A percentile compares a stretch with the other conserved stretches of the same genome.
phyloP scores from a whole-genome alignment of 2,888 invertebrate species.

The Diplazon laetatorius region DNA sequence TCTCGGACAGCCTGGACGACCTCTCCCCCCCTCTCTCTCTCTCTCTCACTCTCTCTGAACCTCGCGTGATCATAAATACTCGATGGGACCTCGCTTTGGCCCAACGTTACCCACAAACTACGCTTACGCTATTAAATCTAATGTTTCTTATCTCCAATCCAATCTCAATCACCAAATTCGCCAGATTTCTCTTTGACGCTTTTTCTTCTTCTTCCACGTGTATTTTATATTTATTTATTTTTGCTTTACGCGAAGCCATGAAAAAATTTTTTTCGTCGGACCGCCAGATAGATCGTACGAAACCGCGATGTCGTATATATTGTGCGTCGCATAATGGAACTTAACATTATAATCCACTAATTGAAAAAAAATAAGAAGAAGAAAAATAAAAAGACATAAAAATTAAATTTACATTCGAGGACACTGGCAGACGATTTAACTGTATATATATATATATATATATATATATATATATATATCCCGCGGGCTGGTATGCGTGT shows the following conservation, averaged over 20 bases:
- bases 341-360: constrained; percentile 2
- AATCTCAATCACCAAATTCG: constrained; percentile 59
- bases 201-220: too few relatives aligned
- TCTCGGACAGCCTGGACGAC: constrained; percentile 37
- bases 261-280: not conserved
- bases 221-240: too few relatives aligned
- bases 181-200: constrained; percentile 15
- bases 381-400: not conserved
- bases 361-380: not conserved
- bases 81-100: constrained; percentile 25
- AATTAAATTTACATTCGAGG: not conserved
- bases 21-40: too few relatives aligned
- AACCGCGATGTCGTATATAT: too few relatives aligned
- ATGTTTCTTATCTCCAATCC: constrained; percentile 58
- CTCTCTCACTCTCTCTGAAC: too few relatives aligned
- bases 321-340: constrained; percentile 10
- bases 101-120: constrained; percentile 46
- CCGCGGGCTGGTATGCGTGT: too few relatives aligned
- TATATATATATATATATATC: too few relatives aligned
- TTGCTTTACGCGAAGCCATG: too few relatives aligned
- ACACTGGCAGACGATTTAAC: not conserved
- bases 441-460: not conserved
- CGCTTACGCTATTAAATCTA: constrained; percentile 64
- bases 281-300: constrained; percentile 3
- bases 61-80: constrained; percentile 63